Percentiles rank a stretch among this genome's conserved stretches.
phyloP scores from a whole-genome alignment of 2,797 vertebrate genomes.

The Helarctos malayanus region DNA sequence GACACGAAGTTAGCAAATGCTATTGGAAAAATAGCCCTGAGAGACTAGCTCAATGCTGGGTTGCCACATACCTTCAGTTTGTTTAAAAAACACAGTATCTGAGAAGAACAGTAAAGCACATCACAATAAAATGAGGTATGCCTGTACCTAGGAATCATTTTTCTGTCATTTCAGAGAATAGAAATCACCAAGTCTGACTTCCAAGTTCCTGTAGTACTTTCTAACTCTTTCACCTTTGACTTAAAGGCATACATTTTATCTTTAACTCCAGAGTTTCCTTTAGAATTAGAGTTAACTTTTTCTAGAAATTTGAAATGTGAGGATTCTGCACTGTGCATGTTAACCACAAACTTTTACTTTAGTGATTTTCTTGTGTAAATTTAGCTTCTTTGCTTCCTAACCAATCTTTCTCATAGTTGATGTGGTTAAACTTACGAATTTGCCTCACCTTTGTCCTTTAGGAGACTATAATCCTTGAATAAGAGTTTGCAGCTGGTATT shows the following conservation, averaged over 20 bases:
- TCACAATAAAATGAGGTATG: neutral
- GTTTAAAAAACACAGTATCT: neutral
- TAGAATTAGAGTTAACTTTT: constrained; percentile 38
- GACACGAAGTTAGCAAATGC: neutral
- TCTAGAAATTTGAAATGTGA: constrained; percentile 45
- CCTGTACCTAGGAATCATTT: neutral
- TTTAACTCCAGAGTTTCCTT: constrained; percentile 39
- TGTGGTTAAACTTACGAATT: neutral
- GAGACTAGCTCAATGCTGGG: neutral
- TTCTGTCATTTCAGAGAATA: neutral
- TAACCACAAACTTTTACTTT: neutral
- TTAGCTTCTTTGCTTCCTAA: neutral
- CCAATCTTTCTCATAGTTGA: neutral
- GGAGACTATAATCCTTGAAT: neutral
- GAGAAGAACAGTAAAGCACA: neutral
- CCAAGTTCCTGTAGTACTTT: neutral
- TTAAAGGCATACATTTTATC: constrained; percentile 41
- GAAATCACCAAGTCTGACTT: neutral
- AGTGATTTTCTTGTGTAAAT: neutral
- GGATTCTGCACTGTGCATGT: neutral
- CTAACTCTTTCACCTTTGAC: neutral
- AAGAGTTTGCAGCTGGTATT: neutral
- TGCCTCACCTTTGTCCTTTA: neutral
- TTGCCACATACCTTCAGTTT: neutral
- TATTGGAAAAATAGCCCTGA: neutral